Evolutionary conservation across 1,140 invertebrate species (phyloP).

Genomic region (Caenorhabditis tropicalis): DNA sequence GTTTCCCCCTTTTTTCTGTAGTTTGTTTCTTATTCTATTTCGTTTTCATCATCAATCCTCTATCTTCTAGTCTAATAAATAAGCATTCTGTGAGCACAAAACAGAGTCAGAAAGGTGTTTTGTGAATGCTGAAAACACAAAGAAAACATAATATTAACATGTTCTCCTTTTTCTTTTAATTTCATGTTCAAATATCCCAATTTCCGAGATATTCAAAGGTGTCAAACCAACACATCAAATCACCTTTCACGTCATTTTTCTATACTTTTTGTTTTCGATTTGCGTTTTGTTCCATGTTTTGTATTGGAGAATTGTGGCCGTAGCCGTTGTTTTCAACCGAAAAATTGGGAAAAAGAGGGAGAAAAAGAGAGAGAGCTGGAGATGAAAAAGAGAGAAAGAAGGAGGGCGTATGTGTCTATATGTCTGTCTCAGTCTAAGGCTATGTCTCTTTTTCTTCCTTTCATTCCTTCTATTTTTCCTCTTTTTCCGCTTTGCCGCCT

Average conservation of each 20-base stretch:
- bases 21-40: neutral
- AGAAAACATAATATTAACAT: no score
- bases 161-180: no score
- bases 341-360: conserved; percentile 4
- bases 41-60: conserved; percentile 7
- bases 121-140: neutral
- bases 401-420: conserved; percentile 20
- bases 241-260: neutral
- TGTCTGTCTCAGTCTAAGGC: neutral
- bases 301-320: conserved; percentile 22
- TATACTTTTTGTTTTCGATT: conserved; percentile 19
- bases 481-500: neutral
- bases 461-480: neutral
- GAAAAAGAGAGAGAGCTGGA: neutral
- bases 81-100: neutral
- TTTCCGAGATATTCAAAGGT: neutral
- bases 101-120: neutral
- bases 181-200: neutral
- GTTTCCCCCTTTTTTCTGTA: neutral
- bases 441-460: neutral
- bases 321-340: conserved; percentile 43
- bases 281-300: conserved; percentile 23
- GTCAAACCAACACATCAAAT: neutral
- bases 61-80: no score
- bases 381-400: neutral